Base-by-base conservation (phyloP, 2,797 vertebrate genomes). In the Sebastes steindachneri region DNA sequence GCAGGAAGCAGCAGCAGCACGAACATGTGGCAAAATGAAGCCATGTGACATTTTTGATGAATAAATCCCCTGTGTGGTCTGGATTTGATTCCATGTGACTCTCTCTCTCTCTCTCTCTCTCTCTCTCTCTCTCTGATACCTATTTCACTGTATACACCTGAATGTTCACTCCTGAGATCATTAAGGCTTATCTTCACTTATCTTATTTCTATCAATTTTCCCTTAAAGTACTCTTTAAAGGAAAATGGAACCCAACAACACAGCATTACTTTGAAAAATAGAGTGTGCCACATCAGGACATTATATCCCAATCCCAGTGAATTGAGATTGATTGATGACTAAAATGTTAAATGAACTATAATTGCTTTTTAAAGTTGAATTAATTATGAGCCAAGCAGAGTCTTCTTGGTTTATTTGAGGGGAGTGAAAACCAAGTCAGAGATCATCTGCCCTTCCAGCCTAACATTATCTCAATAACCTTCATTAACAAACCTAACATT, bases 41-140 rank as follows among this genome's bases (percentile, higher is more conserved):
- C 59, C 72, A 65, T 41, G 5, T 58, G 53, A 73, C 51, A 53
- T 66, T 57, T 57, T 59, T 62, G 9, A 15, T 59, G 37, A 77
- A 65, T 70, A 77, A 84, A 83, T 75, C 67, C 77, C 77, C 57
- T 19, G 59, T 64, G 26, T 69, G 17, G 31, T 3, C 28, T 8
- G 57, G 68, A 75, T 83, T 75, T 64, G 21, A 71, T 35, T 72
- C 26, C 65, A 41, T 9, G 14, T 17, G 21, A 57, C 54, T 0
- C 35, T 66, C 51, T 35, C 58, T 25, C 31, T 35, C 3, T 74
- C 21, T 28, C 45, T 77, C 51, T 48, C 25, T 41, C 15, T 62
- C 29, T 31, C 29, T 29, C 31, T 33, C 29, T 10, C 58, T 28
- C 69, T 45, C 63, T 65, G 28, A 71, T 67, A 7, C 14, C 5